Evolutionary conservation across 1,140 invertebrate genomes (phyloP).

Genomic region (Pseudomyrmex dendroicus): DNA sequence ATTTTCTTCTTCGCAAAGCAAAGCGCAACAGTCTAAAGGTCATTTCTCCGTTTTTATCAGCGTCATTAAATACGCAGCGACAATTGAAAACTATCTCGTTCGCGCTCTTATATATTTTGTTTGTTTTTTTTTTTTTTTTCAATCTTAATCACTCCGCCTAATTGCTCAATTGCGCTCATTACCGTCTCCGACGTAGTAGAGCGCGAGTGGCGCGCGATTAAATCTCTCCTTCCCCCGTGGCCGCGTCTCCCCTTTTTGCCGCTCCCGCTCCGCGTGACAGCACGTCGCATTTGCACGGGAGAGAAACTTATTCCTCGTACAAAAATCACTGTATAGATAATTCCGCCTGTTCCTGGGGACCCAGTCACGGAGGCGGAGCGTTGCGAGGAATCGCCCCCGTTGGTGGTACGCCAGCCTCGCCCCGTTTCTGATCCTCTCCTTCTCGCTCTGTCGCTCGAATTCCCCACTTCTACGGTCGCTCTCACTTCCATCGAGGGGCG

Average conservation of each 20-base stretch:
- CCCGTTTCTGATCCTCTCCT: conserved; percentile 63
- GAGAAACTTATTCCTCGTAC: conserved; percentile 72
- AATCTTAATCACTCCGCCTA: conserved; percentile 80
- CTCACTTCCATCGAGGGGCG: conserved; percentile 45
- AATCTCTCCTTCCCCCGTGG: conserved; percentile 75
- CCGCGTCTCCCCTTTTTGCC: conserved; percentile 12
- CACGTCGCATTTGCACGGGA: conserved; percentile 70
- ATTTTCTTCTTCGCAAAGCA: too few species aligned
- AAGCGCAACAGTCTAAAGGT: background rate
- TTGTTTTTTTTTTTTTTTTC: conserved; percentile 64
- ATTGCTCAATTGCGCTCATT: conserved; percentile 86
- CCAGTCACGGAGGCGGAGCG: conserved; percentile 54
- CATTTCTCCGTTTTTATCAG: conserved; percentile 1
- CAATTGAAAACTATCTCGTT: conserved; percentile 65
- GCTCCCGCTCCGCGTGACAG: conserved; percentile 44
- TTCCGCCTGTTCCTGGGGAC: conserved; percentile 39
- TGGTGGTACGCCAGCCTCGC: conserved; percentile 58
- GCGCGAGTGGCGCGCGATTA: conserved; percentile 79
- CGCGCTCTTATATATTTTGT: conserved; percentile 27
- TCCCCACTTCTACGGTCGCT: conserved; percentile 51
- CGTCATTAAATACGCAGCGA: conserved; percentile 37
- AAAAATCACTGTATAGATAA: conserved; percentile 69
- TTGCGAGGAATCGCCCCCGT: conserved; percentile 62
- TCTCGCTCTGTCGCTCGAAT: conserved; percentile 44
- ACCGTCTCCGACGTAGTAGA: conserved; percentile 83